Conservation (phyloP, 37 sponge, comb jelly and placozoan genomes). For the Haliclona indistincta region DNA sequence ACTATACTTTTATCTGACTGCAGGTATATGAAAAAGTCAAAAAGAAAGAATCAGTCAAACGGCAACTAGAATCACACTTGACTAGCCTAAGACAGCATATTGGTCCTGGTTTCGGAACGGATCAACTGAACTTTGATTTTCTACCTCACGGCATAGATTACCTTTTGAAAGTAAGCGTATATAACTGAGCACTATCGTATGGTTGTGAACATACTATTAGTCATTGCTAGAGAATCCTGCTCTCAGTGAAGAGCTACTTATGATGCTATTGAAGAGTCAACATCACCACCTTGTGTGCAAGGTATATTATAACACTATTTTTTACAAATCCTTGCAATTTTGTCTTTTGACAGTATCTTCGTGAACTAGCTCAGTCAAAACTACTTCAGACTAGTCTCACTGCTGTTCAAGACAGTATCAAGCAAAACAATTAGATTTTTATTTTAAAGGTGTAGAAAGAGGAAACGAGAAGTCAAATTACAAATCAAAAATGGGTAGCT, state of each 20-base stretch:
- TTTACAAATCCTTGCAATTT: no score
- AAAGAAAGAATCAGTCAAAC: conserved; percentile 18
- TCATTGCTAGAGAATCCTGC: conserved; percentile 42
- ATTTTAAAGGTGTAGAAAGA: no score
- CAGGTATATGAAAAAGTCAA: conserved; percentile 35
- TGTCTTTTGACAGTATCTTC: no score
- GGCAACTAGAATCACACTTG: conserved; percentile 40
- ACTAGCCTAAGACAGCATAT: background rate
- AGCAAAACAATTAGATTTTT: no score
- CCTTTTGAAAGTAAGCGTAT: conserved; percentile 22
- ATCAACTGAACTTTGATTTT: conserved; percentile 14
- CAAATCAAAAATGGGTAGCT: no score
- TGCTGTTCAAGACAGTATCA: no score
- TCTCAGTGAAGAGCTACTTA: conserved; percentile 16
- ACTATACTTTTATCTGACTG: background rate
- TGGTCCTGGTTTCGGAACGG: conserved; percentile 14
- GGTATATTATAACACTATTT: no score
- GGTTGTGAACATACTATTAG: background rate
- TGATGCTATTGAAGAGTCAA: no score
- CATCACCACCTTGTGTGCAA: no score
- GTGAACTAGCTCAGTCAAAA: no score
- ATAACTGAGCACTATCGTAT: background rate
- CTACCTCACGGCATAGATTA: conserved; percentile 31
- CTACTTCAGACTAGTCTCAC: no score
- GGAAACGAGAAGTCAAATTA: no score